Evolutionary conservation across 1,140 invertebrate species (phyloP), one percentile per base, ranked within the genome.

Genomic region (Rhagoletis pomonella): DNA sequence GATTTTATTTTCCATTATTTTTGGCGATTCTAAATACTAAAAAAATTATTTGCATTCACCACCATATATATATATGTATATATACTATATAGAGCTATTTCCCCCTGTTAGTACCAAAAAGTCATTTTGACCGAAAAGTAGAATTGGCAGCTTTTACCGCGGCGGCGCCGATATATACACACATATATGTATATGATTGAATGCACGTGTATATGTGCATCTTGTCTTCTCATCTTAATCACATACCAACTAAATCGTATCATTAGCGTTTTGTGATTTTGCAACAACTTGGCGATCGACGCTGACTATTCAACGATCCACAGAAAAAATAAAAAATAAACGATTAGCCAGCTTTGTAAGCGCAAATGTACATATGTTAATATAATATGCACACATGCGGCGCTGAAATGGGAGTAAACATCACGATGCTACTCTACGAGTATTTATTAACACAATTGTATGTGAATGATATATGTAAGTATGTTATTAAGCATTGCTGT

Each of bases 401-500:
- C 39, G 29, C 9, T 67, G 64, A 39, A 10, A 10, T 39, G 29
- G 10, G 10, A 47, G 39, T 73, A 55, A 7, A 55, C 50, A 47
- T 73, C 69, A 73, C 69, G 69, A 47, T 44, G 69, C 44, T 6
- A 42, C 10, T 9, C 12, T 73, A 73, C 69, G 6, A 42, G 69
- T 73, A 73, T 73, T 50, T 73, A 42, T 50, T 29, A 29, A 29
- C 1, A 29, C 29, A 29, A 29, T 29, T 50, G 47, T 81, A 55
- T 55, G 73, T 4, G 73, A 12, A 55, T 81, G 73, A 81, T 81
- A 81, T 81, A 81, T 81, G 73, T 81, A 55, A 81, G 50, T 81
- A 81, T 81, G 73, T 81, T 81, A 81, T 81, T 81, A 81, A 81
- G 44, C 47, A 81, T 29, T 81, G 50, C 47, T 81, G 73, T 47